Evolutionary conservation across 2,888 invertebrate genomes (phyloP), one percentile per base, ranked within the genome.

Genomic region (Drosophila austrosaltans): DNA sequence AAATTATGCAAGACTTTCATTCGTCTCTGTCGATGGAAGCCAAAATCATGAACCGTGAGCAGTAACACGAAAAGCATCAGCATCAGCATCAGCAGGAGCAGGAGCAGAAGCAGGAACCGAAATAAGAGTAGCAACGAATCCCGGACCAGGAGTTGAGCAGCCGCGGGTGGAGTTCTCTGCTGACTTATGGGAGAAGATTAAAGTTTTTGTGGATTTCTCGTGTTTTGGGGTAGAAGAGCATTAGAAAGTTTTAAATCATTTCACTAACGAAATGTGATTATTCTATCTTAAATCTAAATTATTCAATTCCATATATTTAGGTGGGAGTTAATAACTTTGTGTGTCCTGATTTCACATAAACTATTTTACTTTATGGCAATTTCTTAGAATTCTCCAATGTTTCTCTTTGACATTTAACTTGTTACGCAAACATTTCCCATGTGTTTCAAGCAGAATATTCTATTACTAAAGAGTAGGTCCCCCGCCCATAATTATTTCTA

Each of bases 1-100:
- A 83, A 83, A 83, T 86, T 83, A 83, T 83, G 83, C 84, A 83
- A 84, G 82, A 81, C 80, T 76, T 70, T 63, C 63, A 25, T 53
- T 28, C 58, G 3, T 22, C 59, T 39, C 10, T 48, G 54, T 32
- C 16, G 22, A 57, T 57, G 57, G 57, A 5, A 39, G 57, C 30
- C 30, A 16, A 48, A 48, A 25, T 48, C 54, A 57, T 57, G 57
- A 32, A 22, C 36, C 57, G 22, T 20, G 20, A 57, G 36, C 56
- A 57, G 36, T 20, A 20, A 39, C 56, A 56, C 32, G 54, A n/a
- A 54, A 28, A 30, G 36, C 36, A 36, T 36, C 16, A 7, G 32
- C 20, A 20, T 25, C 48, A 30, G 6, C 12, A 0, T 0, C 0
- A 16, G 16, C 16, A 16, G 16, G 16, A 16, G 16, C 16, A 16